Base-by-base conservation (phyloP, 1,140 invertebrate genomes). In the Cataglyphis hispanica region DNA sequence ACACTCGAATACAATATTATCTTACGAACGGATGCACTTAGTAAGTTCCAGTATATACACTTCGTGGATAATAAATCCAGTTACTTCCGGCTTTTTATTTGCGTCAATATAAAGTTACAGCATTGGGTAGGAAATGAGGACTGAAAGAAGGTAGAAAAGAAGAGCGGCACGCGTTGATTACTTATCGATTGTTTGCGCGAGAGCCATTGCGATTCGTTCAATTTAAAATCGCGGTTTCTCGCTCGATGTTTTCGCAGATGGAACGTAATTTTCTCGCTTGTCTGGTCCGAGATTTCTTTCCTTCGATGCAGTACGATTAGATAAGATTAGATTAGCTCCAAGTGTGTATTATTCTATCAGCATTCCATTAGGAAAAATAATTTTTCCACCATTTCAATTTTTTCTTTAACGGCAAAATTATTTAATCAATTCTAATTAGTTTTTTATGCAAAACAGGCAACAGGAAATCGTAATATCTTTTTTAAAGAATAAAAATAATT, bases 131-230 rank as follows among this genome's bases (percentile, higher is more conserved):
- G 34, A 80, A 77, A 53, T 72, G 61, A 43, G 19, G 61, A 34
- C 43, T 50, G 87, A 80, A 64, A 86, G 77, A 85, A 78, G 53
- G 16, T 25, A 22, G 50, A 76, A 56, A 84, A 60, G 60, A 77
- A 75, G 27, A 66, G 11, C 40, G 66, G 72, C 56, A 66, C 64
- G 63, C 88, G 87, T 89, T 88, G 88, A 89, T 89, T 83, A 88
- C 87, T 86, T 88, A 88, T 89, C 87, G 87, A 89, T 88, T 89
- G 88, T 89, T 89, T 89, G 87, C 87, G 61, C 66, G 63, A 61
- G 56, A 74, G 37, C 67, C 80, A 27, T 56, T 58, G 75, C 84
- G 66, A 85, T 88, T 83, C 76, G 70, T 86, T 72, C 27, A 43
- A 70, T 86, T 76, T 76, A 50, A 89, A 89, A 89, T 86, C 86